Evolutionary conservation across 2,113 vertebrate genomes (phyloP), one percentile per base, ranked within the genome.

Genomic region (Hypomesus transpacificus): DNA sequence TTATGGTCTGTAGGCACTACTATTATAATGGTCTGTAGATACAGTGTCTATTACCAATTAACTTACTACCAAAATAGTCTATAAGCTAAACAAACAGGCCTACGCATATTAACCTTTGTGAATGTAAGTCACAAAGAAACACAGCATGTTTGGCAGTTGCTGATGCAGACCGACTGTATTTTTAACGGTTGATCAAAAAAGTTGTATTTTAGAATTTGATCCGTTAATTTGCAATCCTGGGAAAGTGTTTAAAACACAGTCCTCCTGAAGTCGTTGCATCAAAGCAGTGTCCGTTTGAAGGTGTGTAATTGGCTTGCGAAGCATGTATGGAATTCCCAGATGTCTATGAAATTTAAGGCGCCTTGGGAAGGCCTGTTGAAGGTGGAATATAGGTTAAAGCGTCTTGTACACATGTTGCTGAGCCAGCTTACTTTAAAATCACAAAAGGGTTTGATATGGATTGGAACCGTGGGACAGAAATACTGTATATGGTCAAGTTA

Each of bases 251-350:
- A 82, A 46, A 80, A 81, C 79, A 76, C 77, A 80, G 84, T 81
- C 83, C 85, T 87, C 84, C 90, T 89, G 89, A 87, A 90, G 87
- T 89, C 88, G 85, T 89, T 89, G 85, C 95, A 94, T 93, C 91
- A 92, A 93, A 94, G 92, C 91, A 89, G 91, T 86, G 86, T 78
- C 89, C 91, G 78, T 95, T 94, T 94, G 94, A 95, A 96, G 95
- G 95, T 97, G 95, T 94, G 93, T 94, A 95, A 95, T 95, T 94
- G 93, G 91, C 92, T 91, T 94, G 90, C 89, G 89, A 94, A 92
- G 94, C 94, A 94, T 91, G 93, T 92, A 91, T 93, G 94, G 94
- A 94, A 96, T 96, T 95, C 94, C 94, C 96, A 97, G 95, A 95
- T 96, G 95, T 93, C 95, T 92, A 93, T 95, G 95, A 95, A 96